phyloP scores from a whole-genome alignment of 2,888 invertebrate genomes.

The Cryptus armator region DNA sequence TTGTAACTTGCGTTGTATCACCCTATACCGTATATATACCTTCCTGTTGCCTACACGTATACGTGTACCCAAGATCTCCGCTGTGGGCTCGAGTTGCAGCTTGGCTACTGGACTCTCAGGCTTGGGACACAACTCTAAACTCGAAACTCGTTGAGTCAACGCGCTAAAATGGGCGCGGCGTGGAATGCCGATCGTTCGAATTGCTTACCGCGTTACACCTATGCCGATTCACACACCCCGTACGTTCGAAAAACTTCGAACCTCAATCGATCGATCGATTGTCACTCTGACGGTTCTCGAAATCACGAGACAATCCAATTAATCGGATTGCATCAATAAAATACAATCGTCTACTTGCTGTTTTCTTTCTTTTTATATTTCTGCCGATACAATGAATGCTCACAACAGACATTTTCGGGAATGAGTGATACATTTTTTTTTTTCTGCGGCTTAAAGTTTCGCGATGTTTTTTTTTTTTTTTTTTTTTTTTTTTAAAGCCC shows the following conservation, averaged over 20 bases:
- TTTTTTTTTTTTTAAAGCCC: background rate
- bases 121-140: conserved; percentile 74
- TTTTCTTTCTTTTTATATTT: no score
- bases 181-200: conserved; percentile 82
- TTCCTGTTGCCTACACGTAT: conserved; percentile 22
- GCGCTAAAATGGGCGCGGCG: conserved; percentile 83
- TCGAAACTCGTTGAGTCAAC: conserved; percentile 80
- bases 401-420: no score
- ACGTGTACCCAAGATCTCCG: conserved; percentile 32
- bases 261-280: background rate
- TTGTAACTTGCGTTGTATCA: conserved; percentile 18
- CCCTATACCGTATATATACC: background rate
- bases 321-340: no score
- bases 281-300: background rate
- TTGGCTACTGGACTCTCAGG: conserved; percentile 60
- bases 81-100: conserved; percentile 47
- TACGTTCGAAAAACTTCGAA: background rate
- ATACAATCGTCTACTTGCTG: no score
- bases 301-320: no score
- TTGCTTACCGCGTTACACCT: conserved; percentile 67
- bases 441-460: no score
- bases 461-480: no score
- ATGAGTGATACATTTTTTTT: no score
- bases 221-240: conserved; percentile 5
- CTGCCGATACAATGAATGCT: no score